Evolutionary conservation across 1,140 invertebrate genomes (phyloP).

Genomic region (Drosophila hydei): DNA sequence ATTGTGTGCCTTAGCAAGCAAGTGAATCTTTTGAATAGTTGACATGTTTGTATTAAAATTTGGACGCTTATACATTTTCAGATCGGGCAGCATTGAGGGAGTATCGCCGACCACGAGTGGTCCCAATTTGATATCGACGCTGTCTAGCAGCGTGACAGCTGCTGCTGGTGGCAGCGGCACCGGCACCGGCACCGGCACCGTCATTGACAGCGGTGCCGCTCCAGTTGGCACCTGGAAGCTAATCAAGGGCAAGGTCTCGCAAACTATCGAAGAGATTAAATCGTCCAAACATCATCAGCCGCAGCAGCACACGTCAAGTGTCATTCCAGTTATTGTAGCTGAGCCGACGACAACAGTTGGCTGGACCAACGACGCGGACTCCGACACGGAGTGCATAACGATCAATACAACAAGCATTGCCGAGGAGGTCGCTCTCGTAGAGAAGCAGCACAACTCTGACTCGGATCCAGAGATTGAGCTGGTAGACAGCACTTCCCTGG

Average conservation of each 20-base stretch:
- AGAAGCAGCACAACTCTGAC: slow-evolving; percentile 64
- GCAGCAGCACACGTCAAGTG: slow-evolving; percentile 4
- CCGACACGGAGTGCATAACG: slow-evolving; percentile 69
- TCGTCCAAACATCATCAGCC: slow-evolving; percentile 68
- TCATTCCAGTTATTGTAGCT: slow-evolving; percentile 64
- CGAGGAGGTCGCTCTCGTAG: slow-evolving; percentile 62
- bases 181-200: slow-evolving; percentile 16
- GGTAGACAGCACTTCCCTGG: slow-evolving; percentile 56
- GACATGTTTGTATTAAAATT: slow-evolving; percentile 26
- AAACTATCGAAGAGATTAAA: slow-evolving; percentile 82
- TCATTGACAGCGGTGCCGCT: slow-evolving; percentile 32
- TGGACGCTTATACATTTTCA: slow-evolving; percentile 33
- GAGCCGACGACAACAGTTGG: slow-evolving; percentile 44
- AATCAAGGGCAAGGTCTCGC: slow-evolving; percentile 82
- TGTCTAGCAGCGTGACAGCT: slow-evolving; percentile 53
- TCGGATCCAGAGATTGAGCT: slow-evolving; percentile 69
- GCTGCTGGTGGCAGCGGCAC: slow-evolving; percentile 28
- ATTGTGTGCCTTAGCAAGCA: neutral
- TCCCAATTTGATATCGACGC: slow-evolving; percentile 60
- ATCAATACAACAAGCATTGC: slow-evolving; percentile 60
- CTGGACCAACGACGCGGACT: slow-evolving; percentile 70
- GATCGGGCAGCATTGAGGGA: slow-evolving; percentile 77
- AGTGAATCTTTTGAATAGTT: slow-evolving; percentile 2
- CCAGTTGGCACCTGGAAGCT: slow-evolving; percentile 79
- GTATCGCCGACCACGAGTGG: slow-evolving; percentile 70